Conservation (phyloP, 2,113 vertebrate genomes). For the Spea bombifrons region DNA sequence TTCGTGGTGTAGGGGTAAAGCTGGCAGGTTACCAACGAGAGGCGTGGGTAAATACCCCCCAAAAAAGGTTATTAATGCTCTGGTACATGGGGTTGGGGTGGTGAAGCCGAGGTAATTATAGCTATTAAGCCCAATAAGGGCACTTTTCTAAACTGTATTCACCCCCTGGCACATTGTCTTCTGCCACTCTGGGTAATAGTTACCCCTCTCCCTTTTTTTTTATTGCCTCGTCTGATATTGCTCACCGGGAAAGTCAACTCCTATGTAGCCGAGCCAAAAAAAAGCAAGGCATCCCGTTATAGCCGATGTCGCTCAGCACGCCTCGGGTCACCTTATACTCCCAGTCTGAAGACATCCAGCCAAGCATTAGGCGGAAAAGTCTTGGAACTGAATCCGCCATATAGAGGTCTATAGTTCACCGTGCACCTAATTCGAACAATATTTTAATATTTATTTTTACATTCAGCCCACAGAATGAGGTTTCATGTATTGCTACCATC, state of each 20-base stretch:
- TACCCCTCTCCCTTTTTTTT: neutral
- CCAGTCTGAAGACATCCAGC: neutral
- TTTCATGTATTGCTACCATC: slow-evolving; percentile 45
- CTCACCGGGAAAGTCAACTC: slow-evolving; percentile 11
- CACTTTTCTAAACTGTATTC: no score
- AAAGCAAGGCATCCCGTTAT: neutral
- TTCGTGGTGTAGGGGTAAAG: no score
- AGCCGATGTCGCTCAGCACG: slow-evolving; percentile 26
- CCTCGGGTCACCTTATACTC: slow-evolving; percentile 4
- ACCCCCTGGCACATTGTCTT: neutral
- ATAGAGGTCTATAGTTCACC: neutral
- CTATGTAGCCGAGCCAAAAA: slow-evolving; percentile 3
- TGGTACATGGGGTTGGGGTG: no score
- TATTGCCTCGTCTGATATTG: slow-evolving; percentile 24
- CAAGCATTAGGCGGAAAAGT: slow-evolving; percentile 22
- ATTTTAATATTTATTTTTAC: slow-evolving; percentile 25
- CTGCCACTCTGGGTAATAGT: neutral
- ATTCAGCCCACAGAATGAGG: slow-evolving; percentile 46
- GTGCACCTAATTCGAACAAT: neutral
- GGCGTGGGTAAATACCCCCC: no score
- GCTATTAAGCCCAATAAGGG: no score
- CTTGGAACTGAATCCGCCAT: slow-evolving; percentile 20
- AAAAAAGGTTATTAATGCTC: no score
- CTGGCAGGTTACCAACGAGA: no score
- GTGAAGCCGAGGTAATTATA: no score